These are phyloP conservation scores for Molothrus aeneus DNA, from an alignment of 2,797 vertebrate species.

Conservation along the genomic window DNA sequence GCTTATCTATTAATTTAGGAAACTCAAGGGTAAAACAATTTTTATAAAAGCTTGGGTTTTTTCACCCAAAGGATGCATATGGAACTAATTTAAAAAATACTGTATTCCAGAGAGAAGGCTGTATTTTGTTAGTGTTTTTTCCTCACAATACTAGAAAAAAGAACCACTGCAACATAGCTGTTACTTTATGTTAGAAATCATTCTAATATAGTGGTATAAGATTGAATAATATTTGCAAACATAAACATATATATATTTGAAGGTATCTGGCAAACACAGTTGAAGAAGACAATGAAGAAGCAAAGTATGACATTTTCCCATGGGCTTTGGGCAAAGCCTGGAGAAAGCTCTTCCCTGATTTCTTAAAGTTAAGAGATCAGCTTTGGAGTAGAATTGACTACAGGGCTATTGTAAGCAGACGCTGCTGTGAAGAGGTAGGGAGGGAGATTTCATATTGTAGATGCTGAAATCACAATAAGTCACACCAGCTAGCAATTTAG, in stretches of 20 bases:
- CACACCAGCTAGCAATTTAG: not conserved
- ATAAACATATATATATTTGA: conserved; percentile 34
- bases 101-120: not conserved
- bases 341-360: conserved; percentile 88
- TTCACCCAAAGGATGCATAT: not conserved
- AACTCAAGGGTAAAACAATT: not conserved
- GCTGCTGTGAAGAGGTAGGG: conserved; percentile 94
- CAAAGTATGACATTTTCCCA: conserved; percentile 94
- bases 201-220: not conserved
- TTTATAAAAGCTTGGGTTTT: not conserved
- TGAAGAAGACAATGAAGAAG: conserved; percentile 96
- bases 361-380: conserved; percentile 88
- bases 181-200: not conserved
- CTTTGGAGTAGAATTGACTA: conserved; percentile 92
- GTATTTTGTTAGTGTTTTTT: not conserved
- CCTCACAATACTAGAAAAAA: not conserved
- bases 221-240: not conserved
- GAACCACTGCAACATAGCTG: not conserved
- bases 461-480: not conserved
- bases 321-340: conserved; percentile 94
- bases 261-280: conserved; percentile 97
- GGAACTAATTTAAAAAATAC: not conserved
- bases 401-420: conserved; percentile 92
- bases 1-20: not conserved
- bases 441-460: not conserved